Conservation (phyloP, 2,797 vertebrate species). For the Schizopygopsis malacanthus region DNA sequence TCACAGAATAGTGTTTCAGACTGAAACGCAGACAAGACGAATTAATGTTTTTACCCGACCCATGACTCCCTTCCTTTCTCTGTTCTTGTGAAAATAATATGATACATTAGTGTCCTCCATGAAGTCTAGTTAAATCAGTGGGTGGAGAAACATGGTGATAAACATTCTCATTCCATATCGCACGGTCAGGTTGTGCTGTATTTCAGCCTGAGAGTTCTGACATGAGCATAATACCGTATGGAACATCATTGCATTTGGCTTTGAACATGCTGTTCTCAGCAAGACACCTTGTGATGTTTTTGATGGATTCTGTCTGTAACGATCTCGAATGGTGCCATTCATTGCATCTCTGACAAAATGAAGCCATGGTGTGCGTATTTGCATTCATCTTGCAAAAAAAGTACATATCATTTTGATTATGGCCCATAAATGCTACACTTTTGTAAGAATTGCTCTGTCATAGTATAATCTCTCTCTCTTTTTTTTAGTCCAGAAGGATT, state of each 20-base stretch:
- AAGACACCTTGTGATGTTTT: conserved; percentile 49
- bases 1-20: conserved; percentile 31
- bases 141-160: conserved; percentile 60
- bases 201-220: conserved; percentile 41
- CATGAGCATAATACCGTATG: conserved; percentile 57
- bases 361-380: background rate
- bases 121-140: conserved; percentile 67
- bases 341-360: background rate
- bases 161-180: conserved; percentile 61
- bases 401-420: conserved; percentile 32
- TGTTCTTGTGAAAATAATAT: conserved; percentile 51
- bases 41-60: conserved; percentile 55
- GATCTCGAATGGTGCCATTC: background rate
- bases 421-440: conserved; percentile 22
- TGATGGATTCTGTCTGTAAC: conserved; percentile 40
- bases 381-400: background rate
- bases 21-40: conserved; percentile 55
- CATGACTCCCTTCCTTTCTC: conserved; percentile 45
- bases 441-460: conserved; percentile 39
- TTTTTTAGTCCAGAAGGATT: conserved; percentile 36
- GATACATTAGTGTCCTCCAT: conserved; percentile 61
- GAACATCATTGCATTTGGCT: conserved; percentile 60
- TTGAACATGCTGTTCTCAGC: conserved; percentile 53
- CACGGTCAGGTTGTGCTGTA: conserved; percentile 58
- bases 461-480: conserved; percentile 7